Conservation (phyloP, 2,797 vertebrate species). For the Poeciliopsis infans region DNA sequence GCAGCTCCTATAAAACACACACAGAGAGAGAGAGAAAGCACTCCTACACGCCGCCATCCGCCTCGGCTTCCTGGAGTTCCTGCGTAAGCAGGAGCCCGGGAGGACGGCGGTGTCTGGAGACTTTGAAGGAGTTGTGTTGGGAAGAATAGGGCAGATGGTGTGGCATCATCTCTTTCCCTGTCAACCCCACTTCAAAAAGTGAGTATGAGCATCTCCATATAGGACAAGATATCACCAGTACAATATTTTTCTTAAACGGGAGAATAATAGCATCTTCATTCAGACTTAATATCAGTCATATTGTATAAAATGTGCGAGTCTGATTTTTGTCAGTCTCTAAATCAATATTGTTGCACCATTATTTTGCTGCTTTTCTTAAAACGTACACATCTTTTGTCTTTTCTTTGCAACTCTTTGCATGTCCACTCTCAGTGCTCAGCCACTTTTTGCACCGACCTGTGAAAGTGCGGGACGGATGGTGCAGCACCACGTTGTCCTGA, state of each 20-base stretch:
- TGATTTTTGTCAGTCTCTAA: neutral
- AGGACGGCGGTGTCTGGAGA: slow-evolving; percentile 22
- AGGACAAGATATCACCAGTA: neutral
- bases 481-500: neutral
- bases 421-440: neutral
- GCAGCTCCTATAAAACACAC: slow-evolving; percentile 19
- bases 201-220: slow-evolving; percentile 23
- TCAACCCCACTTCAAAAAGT: slow-evolving; percentile 73
- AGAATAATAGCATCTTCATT: neutral
- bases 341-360: neutral
- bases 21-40: slow-evolving; percentile 19
- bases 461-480: neutral
- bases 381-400: neutral
- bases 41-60: slow-evolving; percentile 7
- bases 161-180: slow-evolving; percentile 55
- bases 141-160: slow-evolving; percentile 64
- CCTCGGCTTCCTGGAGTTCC: slow-evolving; percentile 35
- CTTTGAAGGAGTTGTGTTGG: slow-evolving; percentile 35
- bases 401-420: neutral
- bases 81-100: slow-evolving; percentile 21
- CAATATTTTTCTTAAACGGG: neutral
- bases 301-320: neutral
- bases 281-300: neutral
- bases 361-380: neutral
- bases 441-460: neutral